Conservation (phyloP, 2,113 vertebrate species). For the Pteruthius melanotis region DNA sequence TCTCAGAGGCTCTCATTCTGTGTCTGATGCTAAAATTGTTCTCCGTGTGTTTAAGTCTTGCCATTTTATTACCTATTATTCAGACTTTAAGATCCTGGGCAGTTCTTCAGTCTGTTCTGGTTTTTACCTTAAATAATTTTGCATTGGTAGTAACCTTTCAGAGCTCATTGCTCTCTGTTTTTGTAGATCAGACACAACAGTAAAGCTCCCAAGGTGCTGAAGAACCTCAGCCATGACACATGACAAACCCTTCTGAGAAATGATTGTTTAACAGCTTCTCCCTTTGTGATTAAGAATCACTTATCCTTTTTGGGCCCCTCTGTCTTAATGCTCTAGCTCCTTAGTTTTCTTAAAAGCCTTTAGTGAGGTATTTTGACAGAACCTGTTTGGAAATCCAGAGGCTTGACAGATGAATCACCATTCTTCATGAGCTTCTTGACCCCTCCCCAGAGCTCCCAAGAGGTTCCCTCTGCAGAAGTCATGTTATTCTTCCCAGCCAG, state of each 20-base stretch:
- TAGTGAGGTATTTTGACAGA: not conserved
- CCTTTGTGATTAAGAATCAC: not conserved
- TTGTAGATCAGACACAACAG: not conserved
- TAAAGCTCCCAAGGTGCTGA: not conserved
- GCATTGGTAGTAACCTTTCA: not conserved
- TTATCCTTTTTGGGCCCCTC: not conserved
- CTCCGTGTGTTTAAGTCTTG: not conserved
- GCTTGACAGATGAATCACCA: not conserved
- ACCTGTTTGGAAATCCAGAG: not conserved
- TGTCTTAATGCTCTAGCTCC: not conserved
- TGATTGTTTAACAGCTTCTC: not conserved
- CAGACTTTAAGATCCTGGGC: not conserved
- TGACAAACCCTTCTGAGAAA: not conserved
- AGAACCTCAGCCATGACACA: not conserved
- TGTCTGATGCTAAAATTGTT: not conserved
- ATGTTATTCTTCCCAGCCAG: not conserved
- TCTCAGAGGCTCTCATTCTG: not conserved
- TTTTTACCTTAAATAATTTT: not conserved
- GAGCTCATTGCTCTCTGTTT: not conserved
- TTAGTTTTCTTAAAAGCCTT: not conserved
- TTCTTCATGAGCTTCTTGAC: not conserved
- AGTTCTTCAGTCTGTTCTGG: not conserved
- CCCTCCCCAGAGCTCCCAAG: not conserved
- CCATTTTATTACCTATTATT: not conserved
- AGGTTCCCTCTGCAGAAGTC: not conserved